Evolutionary conservation across 2,888 invertebrate genomes (phyloP), one percentile per base, ranked within the genome.

Genomic region (Noctuana brunneofusca): DNA sequence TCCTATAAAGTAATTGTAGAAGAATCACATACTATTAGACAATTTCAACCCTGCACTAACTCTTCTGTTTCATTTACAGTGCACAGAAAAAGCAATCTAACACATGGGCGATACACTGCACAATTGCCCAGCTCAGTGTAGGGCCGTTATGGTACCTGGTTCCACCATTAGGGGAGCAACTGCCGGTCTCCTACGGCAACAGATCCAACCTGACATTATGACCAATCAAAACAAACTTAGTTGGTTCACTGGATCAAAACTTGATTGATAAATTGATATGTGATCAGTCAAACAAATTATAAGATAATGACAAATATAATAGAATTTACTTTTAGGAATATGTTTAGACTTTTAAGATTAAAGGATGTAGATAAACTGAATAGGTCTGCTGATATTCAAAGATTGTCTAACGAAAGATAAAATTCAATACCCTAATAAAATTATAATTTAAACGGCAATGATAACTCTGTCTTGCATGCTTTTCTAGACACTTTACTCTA

Each of bases 151-250:
- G 27, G 30, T 62, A 72, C 85, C 88, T 89, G 79, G 74, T 71
- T 71, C 75, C 68, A 78, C 66, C 75, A 81, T 77, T 73, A 83
- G 71, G 60, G 86, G 85, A 67, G 80, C 79, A 68, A 89, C 79
- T 64, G 72, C 76, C 75, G 80, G 27, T 24, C 22, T 38, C 66
- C 79, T 85, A 78, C 81, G 81, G 79, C 83, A 89, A 88, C 87
- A 88, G 74, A 85, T 76, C 87, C 84, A 87, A 72, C 85, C 88
- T 89, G 79, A 20, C 62, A 62, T 59, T 11, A 43, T 27, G 20
- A 43, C 77, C 67, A 70, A 71, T 32, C 54, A 69, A 70, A 66
- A 66, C 0, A 63, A 56, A 35, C 50, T 20, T 46, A 12, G 0
- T 46, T 16, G 4, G 14, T 43, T 43, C 46, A 20, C 46, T 46